These are phyloP conservation scores for Pipistrellus nathusii DNA, from an alignment of 2,797 vertebrate genomes.

Conservation along the genomic window DNA sequence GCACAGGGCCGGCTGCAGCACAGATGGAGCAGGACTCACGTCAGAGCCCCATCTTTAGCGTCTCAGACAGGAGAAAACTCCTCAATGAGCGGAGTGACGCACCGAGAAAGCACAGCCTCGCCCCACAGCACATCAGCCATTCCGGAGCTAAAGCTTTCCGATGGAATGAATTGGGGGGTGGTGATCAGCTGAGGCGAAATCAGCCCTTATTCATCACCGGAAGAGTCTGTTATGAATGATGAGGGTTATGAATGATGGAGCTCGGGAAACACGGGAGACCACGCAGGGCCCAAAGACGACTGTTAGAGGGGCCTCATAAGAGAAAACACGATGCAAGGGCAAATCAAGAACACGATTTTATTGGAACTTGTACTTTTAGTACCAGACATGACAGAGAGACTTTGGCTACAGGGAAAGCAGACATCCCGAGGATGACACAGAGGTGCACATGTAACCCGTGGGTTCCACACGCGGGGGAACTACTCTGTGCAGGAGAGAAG, in stretches of 20 bases:
- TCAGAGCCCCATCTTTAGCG: neutral
- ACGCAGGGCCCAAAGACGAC: neutral
- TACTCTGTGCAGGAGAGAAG: neutral
- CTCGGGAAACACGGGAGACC: neutral
- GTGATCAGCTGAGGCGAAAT: constrained; percentile 43
- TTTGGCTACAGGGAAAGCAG: neutral
- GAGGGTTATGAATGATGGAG: neutral
- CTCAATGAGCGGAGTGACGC: accelerated
- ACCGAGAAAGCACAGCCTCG: neutral
- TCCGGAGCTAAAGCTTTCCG: neutral
- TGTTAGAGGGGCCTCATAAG: neutral
- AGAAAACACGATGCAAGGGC: neutral
- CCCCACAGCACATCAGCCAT: neutral
- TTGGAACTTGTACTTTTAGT: neutral
- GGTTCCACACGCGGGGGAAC: neutral
- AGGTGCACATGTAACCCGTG: accelerated
- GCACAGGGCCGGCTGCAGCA: neutral
- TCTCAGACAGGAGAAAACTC: neutral
- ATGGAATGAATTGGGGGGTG: neutral
- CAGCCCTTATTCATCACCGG: constrained; percentile 58
- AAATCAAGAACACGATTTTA: neutral
- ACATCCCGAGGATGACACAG: neutral
- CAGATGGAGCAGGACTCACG: neutral
- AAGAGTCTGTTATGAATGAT: neutral
- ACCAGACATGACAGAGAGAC: neutral